Percentiles rank a stretch among this genome's conserved stretches.
phyloP scores from a whole-genome alignment of 2,113 vertebrate species.

The Micromys minutus region DNA sequence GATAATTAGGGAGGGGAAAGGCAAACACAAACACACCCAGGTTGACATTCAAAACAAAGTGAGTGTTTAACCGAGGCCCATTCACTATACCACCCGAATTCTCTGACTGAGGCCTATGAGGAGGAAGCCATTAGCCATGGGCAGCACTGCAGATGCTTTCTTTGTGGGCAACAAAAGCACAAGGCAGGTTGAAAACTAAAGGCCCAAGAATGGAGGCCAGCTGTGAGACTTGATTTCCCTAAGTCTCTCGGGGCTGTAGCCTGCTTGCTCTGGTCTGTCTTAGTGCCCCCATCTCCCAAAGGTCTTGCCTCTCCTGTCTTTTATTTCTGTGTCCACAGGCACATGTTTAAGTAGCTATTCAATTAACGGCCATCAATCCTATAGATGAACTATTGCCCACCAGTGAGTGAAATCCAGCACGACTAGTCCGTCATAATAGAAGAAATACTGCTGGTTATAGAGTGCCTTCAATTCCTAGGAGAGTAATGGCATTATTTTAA shows the following conservation, averaged over 20 bases:
- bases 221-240: neutral
- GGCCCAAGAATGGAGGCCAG: neutral
- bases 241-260: neutral
- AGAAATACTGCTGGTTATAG: neutral
- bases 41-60: slow-evolving; percentile 81
- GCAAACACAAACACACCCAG: slow-evolving; percentile 80
- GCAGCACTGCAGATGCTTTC: neutral
- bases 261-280: neutral
- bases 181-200: neutral
- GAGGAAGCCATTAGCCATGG: neutral
- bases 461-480: neutral
- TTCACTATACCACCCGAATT: slow-evolving; percentile 11
- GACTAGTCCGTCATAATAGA: neutral
- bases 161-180: neutral
- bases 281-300: neutral
- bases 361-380: neutral
- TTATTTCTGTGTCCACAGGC: neutral
- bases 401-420: neutral
- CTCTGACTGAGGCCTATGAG: slow-evolving; percentile 28
- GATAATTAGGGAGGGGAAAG: slow-evolving; percentile 78
- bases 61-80: slow-evolving; percentile 22
- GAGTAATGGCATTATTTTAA: slow-evolving; percentile 28
- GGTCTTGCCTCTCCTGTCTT: neutral
- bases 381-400: neutral
- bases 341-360: neutral